Evolutionary conservation across 2,113 vertebrate species (phyloP), one percentile per base, ranked within the genome.

Genomic region (Corythaeola cristata): DNA sequence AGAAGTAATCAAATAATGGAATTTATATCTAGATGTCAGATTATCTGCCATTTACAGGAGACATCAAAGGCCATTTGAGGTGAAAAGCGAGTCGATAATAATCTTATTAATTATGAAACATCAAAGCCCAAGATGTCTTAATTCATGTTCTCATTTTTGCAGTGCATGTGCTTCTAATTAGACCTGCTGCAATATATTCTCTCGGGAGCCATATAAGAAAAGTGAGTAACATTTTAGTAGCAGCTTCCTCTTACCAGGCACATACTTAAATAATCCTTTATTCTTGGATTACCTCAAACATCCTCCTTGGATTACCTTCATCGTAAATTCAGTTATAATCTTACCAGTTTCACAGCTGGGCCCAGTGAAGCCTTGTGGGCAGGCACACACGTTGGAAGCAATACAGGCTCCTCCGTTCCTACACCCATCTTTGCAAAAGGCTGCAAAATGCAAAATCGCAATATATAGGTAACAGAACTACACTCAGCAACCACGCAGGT

Each of bases 341-440:
- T 98, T 98, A 99, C 99, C 99, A 86, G 98, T 99, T 97, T 99
- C 99, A 90, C 99, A 99, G 95, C 98, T 99, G 97, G 98, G 98
- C 28, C 99, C 99, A 4, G 99, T 99, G 96, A 99, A 99, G 84
- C 99, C 99, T 95, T 99, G 99, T 60, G 99, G 98, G 97, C 99
- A 99, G 87, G 99, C 97, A 73, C 99, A 99, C 86, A 99, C 98
- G 59, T 99, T 99, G 45, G 99, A 99, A 68, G 99, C 99, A 59
- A 99, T 97, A 49, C 99, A 99, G 95, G 98, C 98, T 55, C 99
- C 99, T 85, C 99, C 99, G 0, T 99, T 99, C 92, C 99, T 98
- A 97, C 99, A 99, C 71, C 99, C 98, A 2, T 99, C 98, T 81
- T 99, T 99, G 98, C 99, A 99, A 98, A 99, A 99, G 4, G 99